Percentiles rank a stretch among this genome's conserved stretches.
Evolutionary conservation across 2,797 vertebrate species (phyloP).

Genomic region (Halcyon chelicuti): DNA sequence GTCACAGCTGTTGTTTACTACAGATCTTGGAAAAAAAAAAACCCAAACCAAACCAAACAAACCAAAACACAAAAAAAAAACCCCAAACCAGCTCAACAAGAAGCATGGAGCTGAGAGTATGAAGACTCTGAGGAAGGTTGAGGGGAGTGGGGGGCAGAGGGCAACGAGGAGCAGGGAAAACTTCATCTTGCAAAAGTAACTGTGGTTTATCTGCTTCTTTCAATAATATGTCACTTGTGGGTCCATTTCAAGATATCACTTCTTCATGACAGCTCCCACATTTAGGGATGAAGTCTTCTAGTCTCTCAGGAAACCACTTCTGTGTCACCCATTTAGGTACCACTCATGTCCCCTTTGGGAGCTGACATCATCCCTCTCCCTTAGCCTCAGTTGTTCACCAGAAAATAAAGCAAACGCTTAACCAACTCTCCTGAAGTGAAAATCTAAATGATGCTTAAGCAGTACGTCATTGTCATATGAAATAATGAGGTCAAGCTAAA

Average conservation of each 20-base stretch:
- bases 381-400: not conserved
- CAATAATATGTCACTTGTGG: not conserved
- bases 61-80: no score
- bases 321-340: not conserved
- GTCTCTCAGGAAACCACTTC: not conserved
- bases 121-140: fast-evolving
- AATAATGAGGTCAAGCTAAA: not conserved
- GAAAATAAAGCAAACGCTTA: not conserved
- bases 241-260: not conserved
- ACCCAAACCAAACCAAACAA: not conserved
- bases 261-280: not conserved
- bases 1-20: conserved; percentile 55
- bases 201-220: not conserved
- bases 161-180: not conserved
- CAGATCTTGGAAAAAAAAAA: not conserved
- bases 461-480: not conserved
- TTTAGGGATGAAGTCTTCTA: not conserved
- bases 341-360: fast-evolving
- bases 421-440: not conserved
- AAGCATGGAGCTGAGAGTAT: not conserved
- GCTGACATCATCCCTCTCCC: not conserved
- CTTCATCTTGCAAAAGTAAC: not conserved
- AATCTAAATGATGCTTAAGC: not conserved
- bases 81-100: not conserved
- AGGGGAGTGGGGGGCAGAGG: not conserved